phyloP scores from a whole-genome alignment of 35 echinoderm and acorn worm genomes.

The Nesometra sesokonis region DNA sequence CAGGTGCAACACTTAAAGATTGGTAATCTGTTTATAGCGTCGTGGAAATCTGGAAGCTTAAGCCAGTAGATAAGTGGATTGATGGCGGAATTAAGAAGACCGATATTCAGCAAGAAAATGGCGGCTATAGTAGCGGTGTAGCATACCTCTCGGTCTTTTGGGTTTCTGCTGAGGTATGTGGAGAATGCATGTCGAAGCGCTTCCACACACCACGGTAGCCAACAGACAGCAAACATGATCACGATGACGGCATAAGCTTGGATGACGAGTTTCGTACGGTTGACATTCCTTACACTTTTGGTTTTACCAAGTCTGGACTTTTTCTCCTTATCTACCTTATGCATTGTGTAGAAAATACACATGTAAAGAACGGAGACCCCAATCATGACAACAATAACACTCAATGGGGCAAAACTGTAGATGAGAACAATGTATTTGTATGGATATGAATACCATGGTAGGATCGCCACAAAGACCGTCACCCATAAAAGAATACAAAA shows the following conservation, averaged over 20 bases:
- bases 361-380: background rate
- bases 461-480: background rate
- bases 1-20: background rate
- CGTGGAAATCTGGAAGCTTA: background rate
- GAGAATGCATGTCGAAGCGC: background rate
- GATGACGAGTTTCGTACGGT: background rate
- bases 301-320: background rate
- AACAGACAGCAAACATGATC: background rate
- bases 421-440: background rate
- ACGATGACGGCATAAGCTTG: background rate
- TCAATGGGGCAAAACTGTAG: background rate
- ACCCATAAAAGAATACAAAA: background rate
- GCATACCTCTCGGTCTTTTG: background rate
- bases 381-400: background rate
- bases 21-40: background rate
- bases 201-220: background rate
- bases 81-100: background rate
- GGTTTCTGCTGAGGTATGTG: background rate
- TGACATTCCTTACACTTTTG: background rate
- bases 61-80: background rate
- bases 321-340: background rate
- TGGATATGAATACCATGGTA: background rate
- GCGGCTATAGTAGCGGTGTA: background rate
- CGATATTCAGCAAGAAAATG: background rate
- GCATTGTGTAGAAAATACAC: background rate